Evolutionary conservation across 2,888 invertebrate species (phyloP).

Genomic region (Erebia ligea): DNA sequence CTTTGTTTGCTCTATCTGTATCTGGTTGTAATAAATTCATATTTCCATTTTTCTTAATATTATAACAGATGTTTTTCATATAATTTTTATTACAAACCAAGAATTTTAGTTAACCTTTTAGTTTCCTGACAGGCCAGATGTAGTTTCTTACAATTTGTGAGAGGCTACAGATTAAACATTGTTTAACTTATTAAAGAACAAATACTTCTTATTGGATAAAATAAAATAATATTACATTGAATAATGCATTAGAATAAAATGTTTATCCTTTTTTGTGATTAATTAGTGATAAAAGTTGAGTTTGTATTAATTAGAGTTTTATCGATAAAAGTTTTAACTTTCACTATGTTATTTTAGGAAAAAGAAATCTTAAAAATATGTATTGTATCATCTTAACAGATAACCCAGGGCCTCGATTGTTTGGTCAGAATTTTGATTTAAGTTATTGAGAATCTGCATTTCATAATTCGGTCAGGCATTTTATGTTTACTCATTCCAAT

Average conservation of each 20-base stretch:
- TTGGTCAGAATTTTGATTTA: not conserved
- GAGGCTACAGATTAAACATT: conserved; percentile 3
- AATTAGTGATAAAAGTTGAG: conserved; percentile 14
- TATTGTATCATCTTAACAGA: not conserved
- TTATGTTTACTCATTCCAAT: not conserved
- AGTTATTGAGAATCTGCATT: conserved; percentile 11
- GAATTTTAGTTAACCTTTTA: not conserved
- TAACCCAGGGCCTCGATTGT: not conserved
- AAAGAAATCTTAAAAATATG: not conserved
- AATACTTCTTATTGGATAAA: not conserved
- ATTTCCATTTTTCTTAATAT: not conserved
- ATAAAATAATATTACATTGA: not conserved
- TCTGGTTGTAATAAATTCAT: not conserved
- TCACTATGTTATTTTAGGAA: conserved; percentile 9
- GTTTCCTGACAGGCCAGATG: not conserved
- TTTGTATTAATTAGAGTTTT: conserved; percentile 10
- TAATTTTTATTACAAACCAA: too few relatives aligned
- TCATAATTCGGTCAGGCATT: conserved; percentile 5
- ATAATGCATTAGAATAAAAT: conserved; percentile 11
- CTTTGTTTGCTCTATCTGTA: too few relatives aligned
- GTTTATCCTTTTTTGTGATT: conserved; percentile 12
- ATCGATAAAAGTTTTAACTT: conserved; percentile 8
- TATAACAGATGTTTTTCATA: not conserved
- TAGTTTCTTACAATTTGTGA: conserved; percentile 4
- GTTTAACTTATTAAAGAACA: not conserved